These are phyloP conservation scores for Chironomus riparius DNA, from an alignment of 2,888 invertebrate species.

Conservation along the genomic window DNA sequence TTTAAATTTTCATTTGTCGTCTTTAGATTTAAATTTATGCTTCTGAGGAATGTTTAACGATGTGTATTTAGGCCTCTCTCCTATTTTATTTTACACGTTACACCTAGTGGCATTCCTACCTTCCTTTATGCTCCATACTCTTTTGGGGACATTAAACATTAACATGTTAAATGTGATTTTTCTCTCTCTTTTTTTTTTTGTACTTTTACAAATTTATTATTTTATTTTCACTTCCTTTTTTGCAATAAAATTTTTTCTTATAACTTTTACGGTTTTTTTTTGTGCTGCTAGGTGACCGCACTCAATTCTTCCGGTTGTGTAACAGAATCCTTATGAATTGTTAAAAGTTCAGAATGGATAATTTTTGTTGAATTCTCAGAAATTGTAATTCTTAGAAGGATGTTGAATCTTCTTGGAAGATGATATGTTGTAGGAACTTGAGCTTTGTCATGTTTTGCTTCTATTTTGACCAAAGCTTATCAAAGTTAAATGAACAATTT, in stretches of 20 bases:
- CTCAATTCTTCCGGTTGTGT: too few relatives aligned
- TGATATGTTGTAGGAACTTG: too few relatives aligned
- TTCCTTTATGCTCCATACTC: not conserved
- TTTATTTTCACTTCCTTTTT: not conserved
- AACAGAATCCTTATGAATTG: too few relatives aligned
- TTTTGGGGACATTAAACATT: not conserved
- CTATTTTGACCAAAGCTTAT: too few relatives aligned
- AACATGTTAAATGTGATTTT: not conserved
- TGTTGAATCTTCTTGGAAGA: too few relatives aligned
- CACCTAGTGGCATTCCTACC: not conserved
- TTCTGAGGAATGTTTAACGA: not conserved
- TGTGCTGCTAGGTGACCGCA: not conserved
- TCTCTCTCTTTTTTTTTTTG: not conserved
- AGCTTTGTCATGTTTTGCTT: too few relatives aligned
- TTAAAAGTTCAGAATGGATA: too few relatives aligned
- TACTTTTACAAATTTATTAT: not conserved
- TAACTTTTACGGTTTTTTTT: not conserved
- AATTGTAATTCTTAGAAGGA: too few relatives aligned
- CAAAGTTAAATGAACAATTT: too few relatives aligned
- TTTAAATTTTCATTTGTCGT: conserved; percentile 12
- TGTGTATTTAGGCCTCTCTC: not conserved
- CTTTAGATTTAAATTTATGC: conserved; percentile 9
- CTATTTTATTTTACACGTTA: not conserved
- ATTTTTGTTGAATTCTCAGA: too few relatives aligned
- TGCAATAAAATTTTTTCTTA: not conserved